Conservation (phyloP, 2,113 vertebrate genomes). For the Chiloscyllium plagiosum region DNA sequence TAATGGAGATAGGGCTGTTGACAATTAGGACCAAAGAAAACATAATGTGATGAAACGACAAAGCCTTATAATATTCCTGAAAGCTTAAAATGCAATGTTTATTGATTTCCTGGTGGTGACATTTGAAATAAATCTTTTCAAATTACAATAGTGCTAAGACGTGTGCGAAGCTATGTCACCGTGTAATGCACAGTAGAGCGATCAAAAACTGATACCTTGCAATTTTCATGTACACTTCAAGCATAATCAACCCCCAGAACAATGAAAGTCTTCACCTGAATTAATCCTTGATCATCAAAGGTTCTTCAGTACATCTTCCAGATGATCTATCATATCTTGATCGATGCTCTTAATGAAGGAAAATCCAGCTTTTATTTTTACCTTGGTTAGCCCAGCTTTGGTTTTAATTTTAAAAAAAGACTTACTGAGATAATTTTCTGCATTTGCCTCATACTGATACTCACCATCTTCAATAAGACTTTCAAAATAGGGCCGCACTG, state of each 20-base stretch:
- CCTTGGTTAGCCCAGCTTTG: not conserved
- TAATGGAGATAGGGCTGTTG: not conserved
- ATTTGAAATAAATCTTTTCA: not conserved
- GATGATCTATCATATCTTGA: not conserved
- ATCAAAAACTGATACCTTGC: not conserved
- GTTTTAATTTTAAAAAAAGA: not conserved
- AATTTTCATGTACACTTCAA: not conserved
- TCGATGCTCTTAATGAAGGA: not conserved
- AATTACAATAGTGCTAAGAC: not conserved
- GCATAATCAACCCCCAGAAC: not conserved
- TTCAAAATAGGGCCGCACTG: not conserved
- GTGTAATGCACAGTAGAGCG: not conserved
- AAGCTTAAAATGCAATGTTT: not conserved
- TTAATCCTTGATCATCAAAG: not conserved
- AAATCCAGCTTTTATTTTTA: not conserved
- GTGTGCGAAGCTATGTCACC: not conserved
- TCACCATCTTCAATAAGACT: not conserved
- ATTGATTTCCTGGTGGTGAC: not conserved
- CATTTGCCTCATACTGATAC: not conserved
- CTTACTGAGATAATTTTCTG: not conserved
- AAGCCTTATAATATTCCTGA: not conserved
- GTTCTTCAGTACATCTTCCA: not conserved
- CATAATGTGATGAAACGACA: not conserved
- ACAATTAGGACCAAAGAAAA: not conserved
- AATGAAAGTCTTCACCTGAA: not conserved